Conservation (phyloP, 2,888 invertebrate species). For the Drosophila quinaria region DNA sequence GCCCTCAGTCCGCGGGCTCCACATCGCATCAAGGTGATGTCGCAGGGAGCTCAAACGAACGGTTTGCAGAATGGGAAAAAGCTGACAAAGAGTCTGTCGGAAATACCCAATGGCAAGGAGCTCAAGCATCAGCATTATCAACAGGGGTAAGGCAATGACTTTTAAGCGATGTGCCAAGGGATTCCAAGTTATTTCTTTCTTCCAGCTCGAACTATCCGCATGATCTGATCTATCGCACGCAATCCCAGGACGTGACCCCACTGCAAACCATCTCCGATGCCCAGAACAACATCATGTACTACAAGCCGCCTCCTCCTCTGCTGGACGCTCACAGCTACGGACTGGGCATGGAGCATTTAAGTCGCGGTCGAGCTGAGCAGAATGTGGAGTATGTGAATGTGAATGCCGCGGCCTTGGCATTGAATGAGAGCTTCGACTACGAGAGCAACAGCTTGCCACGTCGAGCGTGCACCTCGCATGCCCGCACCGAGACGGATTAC, state of each 20-base stretch:
- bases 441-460: conserved; percentile 85
- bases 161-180: no score
- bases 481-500: conserved; percentile 82
- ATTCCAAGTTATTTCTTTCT: neutral
- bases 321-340: conserved; percentile 71
- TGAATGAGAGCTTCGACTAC: conserved; percentile 83
- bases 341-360: conserved; percentile 70
- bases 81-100: conserved; percentile 93
- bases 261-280: conserved; percentile 70
- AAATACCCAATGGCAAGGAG: conserved; percentile 88
- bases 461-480: conserved; percentile 84
- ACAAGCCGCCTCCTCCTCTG: conserved; percentile 83
- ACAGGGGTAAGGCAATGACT: conserved; percentile 44
- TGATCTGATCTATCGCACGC: conserved; percentile 92
- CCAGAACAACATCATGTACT: conserved; percentile 81
- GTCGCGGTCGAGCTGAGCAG: conserved; percentile 66
- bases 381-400: conserved; percentile 76
- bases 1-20: conserved; percentile 93
- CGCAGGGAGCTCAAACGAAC: conserved; percentile 96
- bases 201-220: conserved; percentile 85
- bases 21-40: conserved; percentile 93
- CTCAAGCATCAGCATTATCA: conserved; percentile 48
- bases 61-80: conserved; percentile 91
- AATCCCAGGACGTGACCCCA: conserved; percentile 89
- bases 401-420: conserved; percentile 68